Evolutionary conservation across 2,797 vertebrate species (phyloP).

Genomic region (Brachyalestes nurse): DNA sequence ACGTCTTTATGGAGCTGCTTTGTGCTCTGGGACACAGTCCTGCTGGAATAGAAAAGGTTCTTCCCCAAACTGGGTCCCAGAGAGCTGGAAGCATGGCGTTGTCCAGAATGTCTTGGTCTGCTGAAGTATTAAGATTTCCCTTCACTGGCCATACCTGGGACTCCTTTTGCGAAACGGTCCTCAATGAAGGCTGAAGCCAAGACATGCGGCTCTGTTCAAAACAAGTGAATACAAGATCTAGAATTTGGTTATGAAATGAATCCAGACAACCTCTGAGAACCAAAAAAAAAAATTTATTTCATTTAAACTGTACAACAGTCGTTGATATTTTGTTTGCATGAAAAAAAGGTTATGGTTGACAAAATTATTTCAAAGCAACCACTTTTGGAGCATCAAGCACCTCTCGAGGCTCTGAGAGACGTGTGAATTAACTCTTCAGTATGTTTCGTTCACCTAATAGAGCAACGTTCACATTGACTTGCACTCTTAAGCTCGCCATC

Average conservation of each 20-base stretch:
- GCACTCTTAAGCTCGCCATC: conserved; percentile 8
- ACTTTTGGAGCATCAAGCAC: conserved; percentile 23
- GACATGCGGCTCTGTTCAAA: no score
- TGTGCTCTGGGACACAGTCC: no score
- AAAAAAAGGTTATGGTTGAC: conserved; percentile 51
- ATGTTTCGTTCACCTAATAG: not conserved
- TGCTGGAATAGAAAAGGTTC: no score
- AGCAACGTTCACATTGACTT: conserved; percentile 42
- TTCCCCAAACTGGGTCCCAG: no score
- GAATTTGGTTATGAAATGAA: conserved; percentile 5
- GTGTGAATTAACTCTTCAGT: not conserved
- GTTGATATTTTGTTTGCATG: conserved; percentile 56
- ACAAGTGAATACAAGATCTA: no score
- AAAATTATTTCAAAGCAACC: conserved; percentile 35
- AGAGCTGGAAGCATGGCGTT: no score
- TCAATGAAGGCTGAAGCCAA: no score
- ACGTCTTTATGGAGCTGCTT: no score
- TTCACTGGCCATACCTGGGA: no score
- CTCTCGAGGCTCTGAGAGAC: not conserved
- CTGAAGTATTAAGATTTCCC: no score
- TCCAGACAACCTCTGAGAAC: conserved; percentile 46
- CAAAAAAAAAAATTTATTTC: conserved; percentile 59
- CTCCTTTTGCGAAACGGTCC: no score
- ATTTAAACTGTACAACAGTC: conserved; percentile 63
- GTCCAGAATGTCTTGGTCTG: no score